Conservation (phyloP, 2,888 invertebrate species). For the Pharmacophagus antenor region DNA sequence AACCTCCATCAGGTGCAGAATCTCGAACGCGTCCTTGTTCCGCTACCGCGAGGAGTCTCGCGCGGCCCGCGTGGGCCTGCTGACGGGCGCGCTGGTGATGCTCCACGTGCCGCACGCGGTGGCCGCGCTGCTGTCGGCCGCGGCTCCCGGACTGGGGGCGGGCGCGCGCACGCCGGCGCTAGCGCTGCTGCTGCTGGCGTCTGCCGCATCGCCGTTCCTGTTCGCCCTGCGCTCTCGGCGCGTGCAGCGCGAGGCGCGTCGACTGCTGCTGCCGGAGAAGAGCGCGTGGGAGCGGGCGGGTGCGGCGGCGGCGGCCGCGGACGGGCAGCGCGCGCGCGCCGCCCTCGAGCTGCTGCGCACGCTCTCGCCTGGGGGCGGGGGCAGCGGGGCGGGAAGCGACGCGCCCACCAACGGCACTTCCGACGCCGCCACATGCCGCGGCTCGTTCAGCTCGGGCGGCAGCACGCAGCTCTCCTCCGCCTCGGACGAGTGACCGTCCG, state of each 20-base stretch:
- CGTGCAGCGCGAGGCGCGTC: constrained; percentile 75
- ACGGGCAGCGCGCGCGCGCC: constrained; percentile 73
- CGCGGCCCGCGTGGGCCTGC: constrained; percentile 87
- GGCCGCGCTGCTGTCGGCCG: constrained; percentile 62
- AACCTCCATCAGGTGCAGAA: constrained; percentile 87
- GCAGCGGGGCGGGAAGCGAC: constrained; percentile 55
- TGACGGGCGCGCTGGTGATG: constrained; percentile 86
- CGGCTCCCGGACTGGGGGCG: constrained; percentile 75
- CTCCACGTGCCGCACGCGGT: constrained; percentile 85
- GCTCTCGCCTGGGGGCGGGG: constrained; percentile 68
- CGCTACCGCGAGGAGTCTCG: constrained; percentile 93
- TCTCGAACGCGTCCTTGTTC: constrained; percentile 91
- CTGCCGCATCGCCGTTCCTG: constrained; percentile 86
- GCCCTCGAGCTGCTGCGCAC: constrained; percentile 68
- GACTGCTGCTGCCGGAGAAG: constrained; percentile 65
- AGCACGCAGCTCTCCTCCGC: constrained; percentile 83
- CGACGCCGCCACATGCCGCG: constrained; percentile 78
- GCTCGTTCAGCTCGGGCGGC: constrained; percentile 83
- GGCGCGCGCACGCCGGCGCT: constrained; percentile 73
- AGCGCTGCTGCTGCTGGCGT: constrained; percentile 81
- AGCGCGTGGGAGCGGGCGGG: constrained; percentile 78
- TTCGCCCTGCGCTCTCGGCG: constrained; percentile 88
- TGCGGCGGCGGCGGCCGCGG: constrained; percentile 79
- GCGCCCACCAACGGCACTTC: constrained; percentile 61
- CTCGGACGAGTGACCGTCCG: constrained; percentile 79